These are phyloP conservation scores for Odontocerum albicorne DNA, from an alignment of 2,888 invertebrate genomes.

Conservation along the genomic window DNA sequence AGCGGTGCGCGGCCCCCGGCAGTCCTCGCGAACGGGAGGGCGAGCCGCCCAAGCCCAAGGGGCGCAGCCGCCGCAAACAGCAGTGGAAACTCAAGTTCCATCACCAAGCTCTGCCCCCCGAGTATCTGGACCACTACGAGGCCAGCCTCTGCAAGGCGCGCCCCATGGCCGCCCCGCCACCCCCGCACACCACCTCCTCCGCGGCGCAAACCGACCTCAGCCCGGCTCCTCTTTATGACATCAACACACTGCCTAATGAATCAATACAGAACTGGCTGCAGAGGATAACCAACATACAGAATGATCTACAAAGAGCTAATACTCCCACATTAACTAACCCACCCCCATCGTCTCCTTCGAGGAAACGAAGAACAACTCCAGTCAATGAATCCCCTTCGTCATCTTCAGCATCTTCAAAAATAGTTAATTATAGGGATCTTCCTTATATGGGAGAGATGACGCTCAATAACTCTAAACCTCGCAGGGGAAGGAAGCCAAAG, in stretches of 20 bases:
- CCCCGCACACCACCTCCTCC: constrained; percentile 14
- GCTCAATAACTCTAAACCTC: constrained; percentile 81
- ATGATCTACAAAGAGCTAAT: constrained; percentile 51
- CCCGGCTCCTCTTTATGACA: constrained; percentile 40
- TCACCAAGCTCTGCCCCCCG: constrained; percentile 77
- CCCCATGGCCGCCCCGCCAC: constrained; percentile 35
- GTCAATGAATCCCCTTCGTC: constrained; percentile 49
- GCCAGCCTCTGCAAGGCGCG: constrained; percentile 64
- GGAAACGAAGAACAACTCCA: constrained; percentile 34
- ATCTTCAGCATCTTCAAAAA: constrained; percentile 45
- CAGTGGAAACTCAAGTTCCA: constrained; percentile 78
- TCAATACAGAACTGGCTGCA: constrained; percentile 76
- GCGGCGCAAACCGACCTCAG: constrained; percentile 15
- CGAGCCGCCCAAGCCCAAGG: constrained; percentile 45
- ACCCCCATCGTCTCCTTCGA: constrained; percentile 33
- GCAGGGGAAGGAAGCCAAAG: constrained; percentile 86
- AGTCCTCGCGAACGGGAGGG: not conserved
- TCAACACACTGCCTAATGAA: constrained; percentile 58
- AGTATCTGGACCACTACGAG: constrained; percentile 78
- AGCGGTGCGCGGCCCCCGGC: not conserved
- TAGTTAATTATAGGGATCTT: constrained; percentile 77
- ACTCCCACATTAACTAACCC: constrained; percentile 43
- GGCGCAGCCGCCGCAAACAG: constrained; percentile 63
- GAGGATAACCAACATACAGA: constrained; percentile 72
- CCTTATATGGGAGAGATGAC: constrained; percentile 95